Base-by-base conservation (phyloP, 2,797 vertebrate species). In the Microctenopoma stevenorrisi region DNA sequence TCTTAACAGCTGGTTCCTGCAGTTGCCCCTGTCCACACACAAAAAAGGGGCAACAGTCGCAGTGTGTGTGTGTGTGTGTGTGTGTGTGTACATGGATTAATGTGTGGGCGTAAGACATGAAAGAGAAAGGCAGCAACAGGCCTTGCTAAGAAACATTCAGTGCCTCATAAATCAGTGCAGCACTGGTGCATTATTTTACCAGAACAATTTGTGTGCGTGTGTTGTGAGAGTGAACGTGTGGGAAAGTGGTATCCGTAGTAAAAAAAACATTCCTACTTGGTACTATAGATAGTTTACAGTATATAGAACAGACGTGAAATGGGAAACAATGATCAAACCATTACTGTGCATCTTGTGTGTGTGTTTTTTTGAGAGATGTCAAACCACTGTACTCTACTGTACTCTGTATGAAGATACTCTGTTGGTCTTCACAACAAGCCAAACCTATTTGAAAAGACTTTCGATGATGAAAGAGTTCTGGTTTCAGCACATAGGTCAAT, bases 11-110 rank as follows among this genome's bases (percentile, higher is more conserved):
- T 93, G 93, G 82, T 84, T 71, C 18, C 72, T 69, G 77, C 91
- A 93, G 92, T 94, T 94, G 91, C 81, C 85, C 72, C 79, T 79
- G 78, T 83, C 78, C 81, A 70, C 81, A 89, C 89, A 92, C 92
- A 85, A 93, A 92, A 93, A 92, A 93, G 92, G 33, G 78, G 68
- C 81, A 82, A 78, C 85, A 85, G 87, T 78, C 80, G 48, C 76
- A n/a, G 18, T 18, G 18, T 18, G 18, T 22, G 22, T 22, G 22
- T 22, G 22, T 22, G 22, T 22, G 22, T 22, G 22, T 22, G 22
- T 22, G 53, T 83, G 59, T 79, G 65, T 52, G 43, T 67, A 50
- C 74, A 61, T 72, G 65, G 79, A 67, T 53, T 64, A 66, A 56
- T 72, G 60, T 61, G 68, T 78, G 74, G 65, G 37, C 35, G 72